A percentile compares a stretch with the other conserved stretches of the same genome.
phyloP scores from a whole-genome alignment of 2,888 invertebrate species.

The Harpagoxenus sublaevis region DNA sequence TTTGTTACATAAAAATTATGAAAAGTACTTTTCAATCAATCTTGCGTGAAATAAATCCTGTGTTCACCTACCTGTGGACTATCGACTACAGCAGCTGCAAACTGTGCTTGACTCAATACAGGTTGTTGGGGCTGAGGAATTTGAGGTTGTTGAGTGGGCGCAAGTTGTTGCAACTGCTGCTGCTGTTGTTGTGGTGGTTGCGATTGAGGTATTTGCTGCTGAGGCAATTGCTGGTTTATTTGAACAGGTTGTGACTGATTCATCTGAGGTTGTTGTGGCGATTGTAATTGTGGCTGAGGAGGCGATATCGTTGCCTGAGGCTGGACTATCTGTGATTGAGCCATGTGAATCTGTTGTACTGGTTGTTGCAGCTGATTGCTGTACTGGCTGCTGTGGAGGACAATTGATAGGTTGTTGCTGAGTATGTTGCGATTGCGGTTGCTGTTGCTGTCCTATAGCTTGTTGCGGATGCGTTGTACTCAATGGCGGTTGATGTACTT shows the following conservation, averaged over 20 bases:
- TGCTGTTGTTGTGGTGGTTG: constrained; percentile 60
- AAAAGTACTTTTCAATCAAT: too few relatives aligned
- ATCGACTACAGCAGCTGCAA: too few relatives aligned
- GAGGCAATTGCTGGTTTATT: constrained; percentile 67
- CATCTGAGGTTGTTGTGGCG: constrained; percentile 71
- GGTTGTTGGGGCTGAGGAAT: constrained; percentile 77
- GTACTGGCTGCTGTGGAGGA: constrained; percentile 78
- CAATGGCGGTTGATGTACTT: constrained; percentile 71
- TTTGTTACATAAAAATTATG: too few relatives aligned
- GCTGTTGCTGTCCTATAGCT: constrained; percentile 81
- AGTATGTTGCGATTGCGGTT: constrained; percentile 78
- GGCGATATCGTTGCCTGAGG: constrained; percentile 63
- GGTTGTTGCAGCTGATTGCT: constrained; percentile 62
- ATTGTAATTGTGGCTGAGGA: constrained; percentile 68
- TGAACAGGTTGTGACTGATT: constrained; percentile 70
- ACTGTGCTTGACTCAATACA: constrained; percentile 54
- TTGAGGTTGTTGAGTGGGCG: constrained; percentile 77
- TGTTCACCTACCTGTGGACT: too few relatives aligned
- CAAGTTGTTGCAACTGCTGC: constrained; percentile 67
- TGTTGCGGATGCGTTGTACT: constrained; percentile 73
- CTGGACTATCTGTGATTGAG: constrained; percentile 61
- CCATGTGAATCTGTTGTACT: constrained; percentile 52
- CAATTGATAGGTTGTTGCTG: constrained; percentile 67
- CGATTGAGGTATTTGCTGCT: constrained; percentile 61
- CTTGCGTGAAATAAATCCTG: too few relatives aligned